Percentiles rank a stretch among this genome's conserved stretches.
Evolutionary conservation across 2,888 invertebrate genomes (phyloP).

Genomic region (Caenorhabditis sp.): DNA sequence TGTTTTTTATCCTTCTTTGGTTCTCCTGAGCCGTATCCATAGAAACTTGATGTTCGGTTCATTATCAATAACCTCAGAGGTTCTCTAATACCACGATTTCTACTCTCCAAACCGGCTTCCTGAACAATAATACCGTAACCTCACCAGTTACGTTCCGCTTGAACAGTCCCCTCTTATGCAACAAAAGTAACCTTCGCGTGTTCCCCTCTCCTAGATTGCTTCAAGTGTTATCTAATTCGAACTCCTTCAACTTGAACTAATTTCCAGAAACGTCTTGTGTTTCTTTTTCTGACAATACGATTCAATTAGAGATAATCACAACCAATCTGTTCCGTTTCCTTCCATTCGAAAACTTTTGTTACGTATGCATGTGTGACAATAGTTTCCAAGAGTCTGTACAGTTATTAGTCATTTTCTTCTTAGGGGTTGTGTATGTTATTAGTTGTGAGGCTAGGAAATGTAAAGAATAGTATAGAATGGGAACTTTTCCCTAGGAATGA

Average conservation of each 20-base stretch:
- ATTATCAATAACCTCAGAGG: too few relatives aligned
- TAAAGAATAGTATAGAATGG: too few relatives aligned
- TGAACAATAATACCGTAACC: neutral
- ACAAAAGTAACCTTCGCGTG: conserved; percentile 8
- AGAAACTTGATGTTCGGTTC: too few relatives aligned
- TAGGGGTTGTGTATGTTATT: neutral
- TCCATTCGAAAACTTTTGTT: neutral
- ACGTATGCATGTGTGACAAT: neutral
- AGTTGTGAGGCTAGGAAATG: too few relatives aligned
- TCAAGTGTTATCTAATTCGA: conserved; percentile 1
- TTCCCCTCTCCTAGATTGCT: neutral
- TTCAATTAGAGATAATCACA: conserved; percentile 10
- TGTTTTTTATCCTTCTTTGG: too few relatives aligned
- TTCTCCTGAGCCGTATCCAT: too few relatives aligned
- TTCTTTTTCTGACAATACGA: neutral
- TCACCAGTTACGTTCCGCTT: neutral
- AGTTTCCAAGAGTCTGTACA: neutral
- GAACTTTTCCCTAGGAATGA: too few relatives aligned
- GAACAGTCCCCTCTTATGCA: conserved; percentile 4
- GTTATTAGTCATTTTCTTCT: conserved; percentile 1
- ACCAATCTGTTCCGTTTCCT: neutral
- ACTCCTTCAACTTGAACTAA: conserved; percentile 1
- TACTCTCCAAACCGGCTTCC: neutral
- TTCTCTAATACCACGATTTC: too few relatives aligned
- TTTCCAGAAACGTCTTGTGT: neutral